These are phyloP conservation scores for Nymphicus hollandicus DNA, from an alignment of 2,113 vertebrate species.

Conservation along the genomic window DNA sequence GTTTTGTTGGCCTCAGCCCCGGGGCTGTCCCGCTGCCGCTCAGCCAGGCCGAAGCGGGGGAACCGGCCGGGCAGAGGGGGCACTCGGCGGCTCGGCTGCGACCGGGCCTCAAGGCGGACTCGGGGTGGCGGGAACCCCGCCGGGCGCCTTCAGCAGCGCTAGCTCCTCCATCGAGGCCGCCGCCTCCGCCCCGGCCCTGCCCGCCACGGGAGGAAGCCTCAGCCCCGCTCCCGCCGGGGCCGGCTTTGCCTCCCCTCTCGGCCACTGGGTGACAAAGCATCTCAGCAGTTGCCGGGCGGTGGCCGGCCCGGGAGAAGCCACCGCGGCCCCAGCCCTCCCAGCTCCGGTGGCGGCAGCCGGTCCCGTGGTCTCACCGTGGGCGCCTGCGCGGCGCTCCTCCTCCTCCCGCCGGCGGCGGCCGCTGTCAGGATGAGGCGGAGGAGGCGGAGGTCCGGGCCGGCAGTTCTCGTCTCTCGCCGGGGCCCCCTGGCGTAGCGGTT, in stretches of 20 bases:
- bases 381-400: slow-evolving; percentile 47
- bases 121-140: background rate
- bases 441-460: slow-evolving; percentile 37
- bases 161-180: background rate
- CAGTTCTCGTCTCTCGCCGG: slow-evolving; percentile 16
- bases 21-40: too few relatives aligned
- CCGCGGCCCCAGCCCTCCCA: background rate
- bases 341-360: background rate
- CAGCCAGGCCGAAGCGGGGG: background rate
- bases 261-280: background rate
- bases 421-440: slow-evolving; percentile 55
- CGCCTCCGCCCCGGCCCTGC: background rate
- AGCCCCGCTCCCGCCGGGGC: background rate
- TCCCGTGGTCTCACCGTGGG: background rate
- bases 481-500: slow-evolving; percentile 42
- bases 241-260: background rate
- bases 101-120: background rate
- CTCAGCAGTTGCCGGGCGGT: background rate
- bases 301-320: too few relatives aligned
- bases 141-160: background rate
- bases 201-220: background rate
- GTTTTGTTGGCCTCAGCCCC: background rate
- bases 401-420: background rate
- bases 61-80: background rate
- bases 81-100: background rate